Evolutionary conservation across 2,888 invertebrate species (phyloP).

Genomic region (Hypomecis atomaria): DNA sequence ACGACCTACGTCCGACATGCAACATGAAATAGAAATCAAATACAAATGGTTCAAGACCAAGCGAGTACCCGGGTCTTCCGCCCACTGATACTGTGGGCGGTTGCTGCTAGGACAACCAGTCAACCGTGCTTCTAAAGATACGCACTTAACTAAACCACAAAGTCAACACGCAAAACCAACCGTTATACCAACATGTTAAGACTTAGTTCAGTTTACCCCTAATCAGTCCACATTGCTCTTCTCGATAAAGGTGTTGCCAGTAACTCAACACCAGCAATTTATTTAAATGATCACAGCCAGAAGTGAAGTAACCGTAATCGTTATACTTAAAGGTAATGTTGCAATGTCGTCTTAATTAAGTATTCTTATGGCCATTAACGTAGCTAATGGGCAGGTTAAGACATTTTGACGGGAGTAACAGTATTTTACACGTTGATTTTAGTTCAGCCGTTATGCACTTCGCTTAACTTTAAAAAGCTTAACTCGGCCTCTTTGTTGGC

Average conservation of each 20-base stretch:
- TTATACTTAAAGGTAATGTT: constrained; percentile 43
- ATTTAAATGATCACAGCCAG: constrained; percentile 60
- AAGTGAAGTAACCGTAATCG: constrained; percentile 50
- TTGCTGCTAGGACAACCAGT: constrained; percentile 45
- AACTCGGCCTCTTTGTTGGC: not conserved
- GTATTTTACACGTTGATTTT: constrained; percentile 30
- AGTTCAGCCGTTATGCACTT: constrained; percentile 22
- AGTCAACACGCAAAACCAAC: constrained; percentile 11
- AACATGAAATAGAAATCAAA: constrained; percentile 37
- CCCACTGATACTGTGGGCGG: constrained; percentile 53
- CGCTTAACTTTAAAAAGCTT: constrained; percentile 5
- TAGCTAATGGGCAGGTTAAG: constrained; percentile 39
- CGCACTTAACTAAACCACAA: constrained; percentile 19
- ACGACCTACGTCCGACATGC: constrained; percentile 23
- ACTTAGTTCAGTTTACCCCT: constrained; percentile 10
- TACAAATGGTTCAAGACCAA: constrained; percentile 48
- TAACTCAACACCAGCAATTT: constrained; percentile 57
- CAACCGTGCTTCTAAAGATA: constrained; percentile 36
- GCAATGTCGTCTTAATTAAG: constrained; percentile 44
- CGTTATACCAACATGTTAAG: constrained; percentile 11
- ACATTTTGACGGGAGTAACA: constrained; percentile 38
- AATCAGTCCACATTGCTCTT: constrained; percentile 31
- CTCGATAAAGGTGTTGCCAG: constrained; percentile 47
- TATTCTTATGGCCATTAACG: constrained; percentile 38
- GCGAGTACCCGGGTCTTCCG: constrained; percentile 45